Evolutionary conservation across 2,888 invertebrate species (phyloP).

Genomic region (Phaonia tiefii): DNA sequence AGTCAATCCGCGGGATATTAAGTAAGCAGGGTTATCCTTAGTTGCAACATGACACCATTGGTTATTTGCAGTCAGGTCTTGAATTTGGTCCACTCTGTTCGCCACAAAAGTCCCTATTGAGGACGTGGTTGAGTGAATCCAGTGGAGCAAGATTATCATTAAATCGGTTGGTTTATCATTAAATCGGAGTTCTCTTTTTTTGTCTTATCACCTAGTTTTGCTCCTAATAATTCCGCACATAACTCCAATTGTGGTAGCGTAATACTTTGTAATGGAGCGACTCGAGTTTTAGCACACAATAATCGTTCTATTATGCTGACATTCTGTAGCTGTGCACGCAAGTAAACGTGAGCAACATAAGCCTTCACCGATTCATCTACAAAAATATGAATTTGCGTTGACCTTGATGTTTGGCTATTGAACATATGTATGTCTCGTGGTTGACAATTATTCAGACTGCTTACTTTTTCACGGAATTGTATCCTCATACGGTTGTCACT

Average conservation of each 20-base stretch:
- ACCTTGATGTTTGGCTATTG: no score
- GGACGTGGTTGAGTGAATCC: conserved; percentile 12
- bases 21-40: no score
- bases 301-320: background rate
- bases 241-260: conserved; percentile 3
- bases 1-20: background rate
- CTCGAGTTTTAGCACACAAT: conserved; percentile 18
- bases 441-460: no score
- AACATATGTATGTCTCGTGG: no score
- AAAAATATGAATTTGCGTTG: no score
- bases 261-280: background rate
- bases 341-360: no score
- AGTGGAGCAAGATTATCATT: conserved; percentile 1
- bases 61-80: background rate
- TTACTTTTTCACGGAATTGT: no score
- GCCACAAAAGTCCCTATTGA: background rate
- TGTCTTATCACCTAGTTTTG: background rate
- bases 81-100: background rate
- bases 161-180: background rate
- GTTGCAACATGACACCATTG: conserved; percentile 4
- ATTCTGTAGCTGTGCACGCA: no score
- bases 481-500: no score
- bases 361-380: conserved; percentile 17
- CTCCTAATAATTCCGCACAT: no score
- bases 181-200: background rate